Base-by-base conservation (phyloP, 2,888 invertebrate genomes). In the Nipponacmea schrenckii region DNA sequence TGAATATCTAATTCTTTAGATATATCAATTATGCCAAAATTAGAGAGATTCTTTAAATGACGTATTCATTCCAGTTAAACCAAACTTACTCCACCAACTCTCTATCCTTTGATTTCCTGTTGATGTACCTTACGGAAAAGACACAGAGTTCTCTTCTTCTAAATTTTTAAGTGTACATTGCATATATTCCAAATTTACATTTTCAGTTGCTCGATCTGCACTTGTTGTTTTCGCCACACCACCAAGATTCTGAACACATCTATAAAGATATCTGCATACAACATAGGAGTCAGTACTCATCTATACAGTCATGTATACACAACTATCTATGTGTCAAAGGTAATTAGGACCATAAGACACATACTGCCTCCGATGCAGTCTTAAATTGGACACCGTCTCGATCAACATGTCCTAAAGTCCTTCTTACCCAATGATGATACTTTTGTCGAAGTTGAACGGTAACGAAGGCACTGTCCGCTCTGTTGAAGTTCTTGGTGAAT, bases 241-340 rank as follows among this genome's bases (percentile, higher is more conserved):
- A 66, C 27, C 27, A 46, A 66, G 15, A 12, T 68, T 17, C n/a
- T 5, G 7, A 20, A 70, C 46, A 17, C 24, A 39, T 20, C 20
- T 66, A 7, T 27, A 17, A 70, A 66, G 68, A 31, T 64, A 66
- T 10, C 56, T 24, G 56, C 46, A 45, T 45, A 70, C 27, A 20
- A 66, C 56, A 50, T 46, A 48, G 10, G 65, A 46, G 56, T 70
- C 50, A 50, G 46, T 44, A 70, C 7, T 65, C 70, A 44, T 70
- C 66, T 48, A 70, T 70, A 5, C 65, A 46, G 7, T 65, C 66
- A 50, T 70, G 64, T 26, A 70, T 67, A 48, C 46, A 70, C 20
- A 65, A 14, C 66, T n/a, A 46, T 70, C 70, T 24, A 70, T 70
- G 45, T 70, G 70, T 65, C 64, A 64, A n/a, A 70, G 46, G 46